These are phyloP conservation scores for Corydoras sp. DNA, from an alignment of 2,113 vertebrate genomes.

Conservation along the genomic window DNA sequence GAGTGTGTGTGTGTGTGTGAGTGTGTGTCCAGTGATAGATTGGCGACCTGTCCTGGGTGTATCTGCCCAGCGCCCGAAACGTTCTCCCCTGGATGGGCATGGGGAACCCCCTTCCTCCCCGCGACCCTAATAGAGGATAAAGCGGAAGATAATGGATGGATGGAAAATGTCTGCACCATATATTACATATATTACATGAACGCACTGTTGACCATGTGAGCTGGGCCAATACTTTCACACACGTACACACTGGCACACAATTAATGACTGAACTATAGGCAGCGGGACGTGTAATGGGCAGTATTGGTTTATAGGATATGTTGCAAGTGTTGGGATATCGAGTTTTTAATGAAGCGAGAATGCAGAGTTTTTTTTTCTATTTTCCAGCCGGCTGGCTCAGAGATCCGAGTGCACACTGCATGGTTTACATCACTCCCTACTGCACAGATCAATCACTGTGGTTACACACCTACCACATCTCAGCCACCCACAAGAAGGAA, in stretches of 20 bases:
- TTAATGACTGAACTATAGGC: slow-evolving; percentile 60
- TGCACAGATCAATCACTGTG: slow-evolving; percentile 64
- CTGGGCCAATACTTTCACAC: no score
- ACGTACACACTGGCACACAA: slow-evolving; percentile 40
- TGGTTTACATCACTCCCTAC: slow-evolving; percentile 55
- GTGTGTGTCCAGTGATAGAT: no score
- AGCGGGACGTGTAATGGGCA: slow-evolving; percentile 1
- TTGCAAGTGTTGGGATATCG: slow-evolving; percentile 51
- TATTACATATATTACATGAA: neutral
- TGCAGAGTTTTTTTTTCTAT: slow-evolving; percentile 68
- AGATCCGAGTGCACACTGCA: slow-evolving; percentile 37
- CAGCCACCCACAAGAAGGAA: slow-evolving; percentile 37
- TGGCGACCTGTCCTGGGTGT: no score
- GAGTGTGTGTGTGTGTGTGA: no score
- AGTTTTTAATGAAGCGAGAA: slow-evolving; percentile 67
- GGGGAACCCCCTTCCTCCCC: no score
- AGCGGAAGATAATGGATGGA: no score
- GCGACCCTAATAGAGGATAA: no score
- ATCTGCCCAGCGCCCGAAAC: no score
- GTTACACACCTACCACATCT: slow-evolving; percentile 43
- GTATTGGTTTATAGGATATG: slow-evolving; percentile 4
- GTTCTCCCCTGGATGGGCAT: no score
- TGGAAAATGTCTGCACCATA: neutral
- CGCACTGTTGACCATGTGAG: slow-evolving; percentile 8
- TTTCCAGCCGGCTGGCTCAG: slow-evolving; percentile 65